A percentile compares a stretch with the other conserved stretches of the same genome.
Evolutionary conservation across 2,888 invertebrate species (phyloP).

Genomic region (Eurytoma adleriae): DNA sequence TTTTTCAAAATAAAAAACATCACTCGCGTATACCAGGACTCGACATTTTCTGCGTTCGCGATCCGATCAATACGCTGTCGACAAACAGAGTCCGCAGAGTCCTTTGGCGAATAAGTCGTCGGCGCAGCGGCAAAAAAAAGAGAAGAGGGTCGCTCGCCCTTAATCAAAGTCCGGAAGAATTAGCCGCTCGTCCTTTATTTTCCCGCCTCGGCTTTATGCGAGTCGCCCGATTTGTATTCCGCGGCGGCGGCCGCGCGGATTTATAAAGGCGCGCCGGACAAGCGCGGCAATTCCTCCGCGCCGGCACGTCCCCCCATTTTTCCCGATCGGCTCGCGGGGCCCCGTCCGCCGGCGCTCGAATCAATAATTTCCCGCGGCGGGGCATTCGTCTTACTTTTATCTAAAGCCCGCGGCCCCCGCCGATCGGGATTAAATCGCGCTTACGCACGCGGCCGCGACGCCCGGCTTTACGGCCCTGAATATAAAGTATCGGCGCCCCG

Average conservation of each 20-base stretch:
- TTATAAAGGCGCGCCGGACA: conserved; percentile 25
- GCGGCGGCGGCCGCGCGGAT: not conserved
- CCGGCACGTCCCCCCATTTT: conserved; percentile 18
- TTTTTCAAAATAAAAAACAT: too few species aligned
- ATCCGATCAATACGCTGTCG: too few species aligned
- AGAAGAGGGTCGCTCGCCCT: conserved; percentile 1
- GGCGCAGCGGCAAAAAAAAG: too few species aligned
- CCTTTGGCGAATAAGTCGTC: too few species aligned
- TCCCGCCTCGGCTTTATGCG: not conserved
- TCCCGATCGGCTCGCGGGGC: conserved; percentile 3
- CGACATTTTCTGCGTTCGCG: too few species aligned
- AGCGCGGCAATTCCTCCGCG: not conserved
- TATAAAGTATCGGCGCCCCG: not conserved
- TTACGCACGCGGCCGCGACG: conserved; percentile 4
- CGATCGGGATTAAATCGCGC: conserved; percentile 15
- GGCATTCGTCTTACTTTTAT: conserved; percentile 27
- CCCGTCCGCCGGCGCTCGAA: not conserved
- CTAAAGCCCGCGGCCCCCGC: not conserved
- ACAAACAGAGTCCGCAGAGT: too few species aligned
- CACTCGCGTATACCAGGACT: too few species aligned
- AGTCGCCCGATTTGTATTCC: conserved; percentile 32
- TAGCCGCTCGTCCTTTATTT: not conserved
- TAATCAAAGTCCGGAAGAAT: conserved; percentile 46
- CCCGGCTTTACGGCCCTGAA: not conserved
- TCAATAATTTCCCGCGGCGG: conserved; percentile 16